phyloP scores from a whole-genome alignment of 2,797 vertebrate species.

The Lagocephalus sceleratus region DNA sequence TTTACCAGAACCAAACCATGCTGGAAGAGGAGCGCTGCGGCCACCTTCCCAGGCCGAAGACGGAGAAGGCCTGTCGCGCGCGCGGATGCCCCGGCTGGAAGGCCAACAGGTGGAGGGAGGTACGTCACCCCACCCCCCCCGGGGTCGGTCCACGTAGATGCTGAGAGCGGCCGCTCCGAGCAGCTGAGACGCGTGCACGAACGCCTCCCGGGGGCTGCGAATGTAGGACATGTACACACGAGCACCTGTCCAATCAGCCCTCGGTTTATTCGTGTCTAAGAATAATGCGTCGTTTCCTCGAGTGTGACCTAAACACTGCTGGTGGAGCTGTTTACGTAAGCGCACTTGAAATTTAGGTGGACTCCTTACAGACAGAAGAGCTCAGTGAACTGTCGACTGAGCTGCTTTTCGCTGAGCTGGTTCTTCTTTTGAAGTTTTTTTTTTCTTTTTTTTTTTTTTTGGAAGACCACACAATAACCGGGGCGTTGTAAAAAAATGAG shows the following conservation, averaged over 20 bases:
- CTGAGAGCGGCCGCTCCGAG: no score
- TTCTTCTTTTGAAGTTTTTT: conserved; percentile 9
- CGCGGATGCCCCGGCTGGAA: conserved; percentile 89
- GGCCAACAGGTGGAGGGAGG: conserved; percentile 85
- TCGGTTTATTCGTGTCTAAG: conserved; percentile 50
- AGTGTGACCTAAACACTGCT: conserved; percentile 47
- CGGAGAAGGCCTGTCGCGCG: conserved; percentile 81
- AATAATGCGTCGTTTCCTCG: conserved; percentile 46
- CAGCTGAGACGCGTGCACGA: conserved; percentile 41
- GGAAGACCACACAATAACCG: conserved; percentile 26
- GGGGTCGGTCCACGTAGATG: neutral
- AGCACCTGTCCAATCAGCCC: conserved; percentile 57
- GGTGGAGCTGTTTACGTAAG: conserved; percentile 48
- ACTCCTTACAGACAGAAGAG: no score
- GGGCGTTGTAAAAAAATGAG: neutral
- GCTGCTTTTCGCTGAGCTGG: neutral
- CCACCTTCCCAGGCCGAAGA: conserved; percentile 80
- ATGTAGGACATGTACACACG: conserved; percentile 51
- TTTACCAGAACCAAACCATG: conserved; percentile 75
- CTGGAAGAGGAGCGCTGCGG: conserved; percentile 79
- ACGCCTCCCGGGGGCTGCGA: conserved; percentile 43
- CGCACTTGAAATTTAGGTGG: conserved; percentile 30
- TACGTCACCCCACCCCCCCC: conserved; percentile 70
- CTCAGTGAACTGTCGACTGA: no score
- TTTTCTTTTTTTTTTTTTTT: conserved; percentile 12